These are phyloP conservation scores for Rutpela maculata DNA, from an alignment of 2,888 invertebrate species.

Conservation along the genomic window DNA sequence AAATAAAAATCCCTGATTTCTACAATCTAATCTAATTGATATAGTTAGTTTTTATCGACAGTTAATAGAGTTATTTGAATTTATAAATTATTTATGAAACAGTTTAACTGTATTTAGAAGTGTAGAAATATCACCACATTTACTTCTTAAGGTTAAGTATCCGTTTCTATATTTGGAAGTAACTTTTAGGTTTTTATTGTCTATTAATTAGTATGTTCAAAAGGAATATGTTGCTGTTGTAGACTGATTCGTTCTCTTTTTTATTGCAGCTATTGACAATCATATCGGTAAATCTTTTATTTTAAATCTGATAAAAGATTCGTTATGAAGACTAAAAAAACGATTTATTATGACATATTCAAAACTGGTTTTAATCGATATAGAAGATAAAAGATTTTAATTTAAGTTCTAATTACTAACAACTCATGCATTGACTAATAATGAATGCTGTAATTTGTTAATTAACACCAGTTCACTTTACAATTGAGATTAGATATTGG, in stretches of 20 bases:
- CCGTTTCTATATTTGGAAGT: constrained; percentile 7
- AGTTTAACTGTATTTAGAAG: constrained; percentile 22
- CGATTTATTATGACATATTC: not conserved
- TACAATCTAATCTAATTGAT: constrained; percentile 25
- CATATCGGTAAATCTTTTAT: constrained; percentile 10
- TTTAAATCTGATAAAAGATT: constrained; percentile 4
- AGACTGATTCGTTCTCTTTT: not conserved
- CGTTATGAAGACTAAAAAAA: not conserved
- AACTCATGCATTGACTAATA: not conserved
- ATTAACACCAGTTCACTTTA: not conserved
- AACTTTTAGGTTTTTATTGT: constrained; percentile 11
- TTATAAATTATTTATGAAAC: constrained; percentile 32
- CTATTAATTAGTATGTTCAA: not conserved
- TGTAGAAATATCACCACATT: constrained; percentile 22
- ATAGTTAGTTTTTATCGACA: constrained; percentile 17
- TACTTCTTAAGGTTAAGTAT: constrained; percentile 9
- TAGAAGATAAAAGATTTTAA: constrained; percentile 2
- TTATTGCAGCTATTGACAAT: not conserved
- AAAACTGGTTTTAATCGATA: constrained; percentile 4
- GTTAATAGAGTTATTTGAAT: constrained; percentile 28
- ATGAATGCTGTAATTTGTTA: not conserved
- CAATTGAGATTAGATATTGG: not conserved
- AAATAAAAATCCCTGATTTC: constrained; percentile 13
- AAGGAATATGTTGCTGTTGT: not conserved
- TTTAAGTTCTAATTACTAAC: constrained; percentile 1